Conservation (phyloP, 1,140 invertebrate genomes). For the Notospermus geniculatus region DNA sequence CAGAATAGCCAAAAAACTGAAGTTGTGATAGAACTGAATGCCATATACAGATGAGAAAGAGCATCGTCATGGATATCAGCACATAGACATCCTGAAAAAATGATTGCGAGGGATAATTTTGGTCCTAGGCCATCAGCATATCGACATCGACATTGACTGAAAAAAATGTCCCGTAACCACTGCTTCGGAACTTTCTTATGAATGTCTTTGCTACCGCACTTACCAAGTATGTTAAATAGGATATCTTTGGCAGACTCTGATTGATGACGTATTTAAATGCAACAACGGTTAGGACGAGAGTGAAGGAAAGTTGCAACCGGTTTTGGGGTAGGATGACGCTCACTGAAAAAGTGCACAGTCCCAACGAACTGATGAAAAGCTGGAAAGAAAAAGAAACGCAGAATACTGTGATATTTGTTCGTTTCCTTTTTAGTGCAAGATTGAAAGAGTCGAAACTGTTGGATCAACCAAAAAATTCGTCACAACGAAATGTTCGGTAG, state of each 20-base stretch:
- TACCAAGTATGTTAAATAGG: slow-evolving; percentile 55
- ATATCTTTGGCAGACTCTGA: slow-evolving; percentile 52
- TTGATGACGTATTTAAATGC: slow-evolving; percentile 56
- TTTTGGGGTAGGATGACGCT: slow-evolving; percentile 46
- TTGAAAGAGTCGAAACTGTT: too few species aligned
- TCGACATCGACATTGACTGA: too few species aligned
- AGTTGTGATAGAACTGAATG: slow-evolving; percentile 37
- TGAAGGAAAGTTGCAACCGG: slow-evolving; percentile 49
- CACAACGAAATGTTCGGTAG: too few species aligned
- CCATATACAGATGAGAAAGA: slow-evolving; percentile 41
- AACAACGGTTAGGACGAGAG: slow-evolving; percentile 42
- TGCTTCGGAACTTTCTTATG: too few species aligned
- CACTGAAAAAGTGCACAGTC: slow-evolving; percentile 56
- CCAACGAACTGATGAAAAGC: slow-evolving; percentile 49
- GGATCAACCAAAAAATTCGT: too few species aligned
- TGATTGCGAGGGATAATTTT: not conserved
- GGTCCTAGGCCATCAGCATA: too few species aligned
- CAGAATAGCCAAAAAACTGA: not conserved
- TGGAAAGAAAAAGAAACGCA: slow-evolving; percentile 23
- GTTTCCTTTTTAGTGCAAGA: too few species aligned
- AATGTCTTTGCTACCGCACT: too few species aligned
- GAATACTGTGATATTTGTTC: too few species aligned
- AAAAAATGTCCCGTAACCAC: too few species aligned
- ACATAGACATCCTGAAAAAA: slow-evolving; percentile 44
- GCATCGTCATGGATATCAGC: slow-evolving; percentile 39